Evolutionary conservation across 2,888 invertebrate species (phyloP).

Genomic region (Eurois occulta): DNA sequence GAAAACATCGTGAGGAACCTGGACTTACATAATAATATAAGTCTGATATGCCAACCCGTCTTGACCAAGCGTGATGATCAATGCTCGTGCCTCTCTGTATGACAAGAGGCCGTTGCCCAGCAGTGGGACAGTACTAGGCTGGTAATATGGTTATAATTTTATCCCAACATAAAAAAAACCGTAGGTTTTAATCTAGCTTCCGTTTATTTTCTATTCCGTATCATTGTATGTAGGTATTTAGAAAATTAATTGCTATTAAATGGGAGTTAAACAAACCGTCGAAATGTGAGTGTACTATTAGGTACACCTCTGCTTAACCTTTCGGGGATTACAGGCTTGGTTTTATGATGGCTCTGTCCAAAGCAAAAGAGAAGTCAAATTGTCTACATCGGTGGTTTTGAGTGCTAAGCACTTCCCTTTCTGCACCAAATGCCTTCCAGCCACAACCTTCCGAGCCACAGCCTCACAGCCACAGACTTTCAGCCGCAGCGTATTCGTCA

Average conservation of each 20-base stretch:
- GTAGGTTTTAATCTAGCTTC: not conserved
- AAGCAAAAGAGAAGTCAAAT: conserved; percentile 85
- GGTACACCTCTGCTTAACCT: no score
- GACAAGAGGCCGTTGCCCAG: not conserved
- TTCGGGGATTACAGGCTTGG: no score
- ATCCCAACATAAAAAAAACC: no score
- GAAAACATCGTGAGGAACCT: not conserved
- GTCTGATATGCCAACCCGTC: not conserved
- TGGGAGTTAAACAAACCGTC: no score
- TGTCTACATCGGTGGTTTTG: conserved; percentile 86
- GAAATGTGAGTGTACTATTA: no score
- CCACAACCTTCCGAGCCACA: conserved; percentile 45
- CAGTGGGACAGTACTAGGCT: not conserved
- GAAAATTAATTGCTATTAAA: no score
- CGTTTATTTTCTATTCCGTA: not conserved
- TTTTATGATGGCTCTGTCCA: no score
- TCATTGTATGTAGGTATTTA: not conserved
- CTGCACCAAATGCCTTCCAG: conserved; percentile 77
- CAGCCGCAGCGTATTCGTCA: not conserved
- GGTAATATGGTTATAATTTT: not conserved
- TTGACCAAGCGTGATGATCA: not conserved
- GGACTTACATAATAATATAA: not conserved
- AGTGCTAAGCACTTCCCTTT: conserved; percentile 86
- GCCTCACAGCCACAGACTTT: not conserved
- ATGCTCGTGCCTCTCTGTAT: not conserved